phyloP scores from a whole-genome alignment of 2,888 invertebrate species.

The Trissolcus japonicus region DNA sequence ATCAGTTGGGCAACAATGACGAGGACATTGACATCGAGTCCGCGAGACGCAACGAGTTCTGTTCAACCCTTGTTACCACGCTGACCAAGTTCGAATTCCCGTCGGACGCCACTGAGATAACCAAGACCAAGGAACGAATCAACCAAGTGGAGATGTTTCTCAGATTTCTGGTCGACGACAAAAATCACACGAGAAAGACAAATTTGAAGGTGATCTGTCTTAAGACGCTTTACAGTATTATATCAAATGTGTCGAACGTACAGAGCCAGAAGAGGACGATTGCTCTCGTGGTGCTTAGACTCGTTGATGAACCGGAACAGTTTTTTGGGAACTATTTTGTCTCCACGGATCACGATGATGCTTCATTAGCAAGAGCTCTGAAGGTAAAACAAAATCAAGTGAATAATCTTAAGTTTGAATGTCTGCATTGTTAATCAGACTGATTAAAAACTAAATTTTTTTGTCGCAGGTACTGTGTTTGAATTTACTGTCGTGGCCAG shows the following conservation, averaged over 20 bases:
- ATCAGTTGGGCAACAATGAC: neutral
- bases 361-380: conserved; percentile 30
- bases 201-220: conserved; percentile 78
- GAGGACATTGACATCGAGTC: conserved; percentile 6
- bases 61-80: conserved; percentile 16
- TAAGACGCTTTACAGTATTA: conserved; percentile 80
- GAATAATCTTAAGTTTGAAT: too few species aligned
- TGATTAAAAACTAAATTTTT: neutral
- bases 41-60: conserved; percentile 16
- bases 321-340: conserved; percentile 28
- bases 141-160: conserved; percentile 9
- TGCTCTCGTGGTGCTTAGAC: conserved; percentile 80
- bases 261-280: conserved; percentile 78
- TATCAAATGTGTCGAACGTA: conserved; percentile 78
- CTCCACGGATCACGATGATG: conserved; percentile 25
- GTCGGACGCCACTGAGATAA: neutral
- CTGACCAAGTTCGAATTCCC: conserved; percentile 20
- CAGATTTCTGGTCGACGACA: neutral
- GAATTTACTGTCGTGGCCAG: conserved; percentile 83
- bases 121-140: conserved; percentile 10
- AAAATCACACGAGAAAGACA: conserved; percentile 37
- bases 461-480: conserved; percentile 78
- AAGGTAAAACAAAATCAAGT: conserved; percentile 12
- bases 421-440: too few species aligned
- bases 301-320: conserved; percentile 72